Percentiles rank a stretch among this genome's conserved stretches.
Evolutionary conservation across 2,888 invertebrate genomes (phyloP).

Genomic region (Apodemia mormo): DNA sequence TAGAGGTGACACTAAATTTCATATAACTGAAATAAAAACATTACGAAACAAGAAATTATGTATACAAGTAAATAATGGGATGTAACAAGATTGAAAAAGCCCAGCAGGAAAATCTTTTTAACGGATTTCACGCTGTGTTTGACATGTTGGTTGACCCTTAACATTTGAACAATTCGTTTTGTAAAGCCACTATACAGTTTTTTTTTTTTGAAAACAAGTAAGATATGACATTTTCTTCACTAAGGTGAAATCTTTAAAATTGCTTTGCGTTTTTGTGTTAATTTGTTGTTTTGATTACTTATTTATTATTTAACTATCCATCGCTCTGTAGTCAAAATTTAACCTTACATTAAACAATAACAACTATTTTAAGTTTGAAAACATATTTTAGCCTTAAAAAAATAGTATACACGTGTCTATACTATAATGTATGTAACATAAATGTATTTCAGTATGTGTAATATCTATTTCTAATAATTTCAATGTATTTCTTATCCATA

Average conservation of each 20-base stretch:
- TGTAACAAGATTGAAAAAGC: conserved; percentile 7
- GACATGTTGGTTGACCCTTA: neutral
- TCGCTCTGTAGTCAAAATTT: no score
- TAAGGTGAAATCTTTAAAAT: neutral
- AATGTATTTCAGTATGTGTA: no score
- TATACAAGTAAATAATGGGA: neutral
- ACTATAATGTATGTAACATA: no score
- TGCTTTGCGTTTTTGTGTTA: neutral
- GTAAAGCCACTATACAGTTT: neutral
- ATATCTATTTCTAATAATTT: no score
- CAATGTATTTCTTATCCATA: no score
- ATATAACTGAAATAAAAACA: neutral
- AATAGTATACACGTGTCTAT: no score
- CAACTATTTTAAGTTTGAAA: no score
- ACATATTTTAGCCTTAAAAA: no score
- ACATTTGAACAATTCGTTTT: conserved; percentile 2
- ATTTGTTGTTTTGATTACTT: neutral
- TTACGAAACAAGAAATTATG: neutral
- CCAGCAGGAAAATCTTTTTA: neutral
- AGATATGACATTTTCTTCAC: neutral
- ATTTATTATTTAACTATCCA: neutral
- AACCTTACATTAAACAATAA: no score
- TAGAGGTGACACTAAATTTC: no score
- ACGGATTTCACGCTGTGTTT: neutral
- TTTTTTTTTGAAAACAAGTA: neutral